A percentile compares a stretch with the other conserved stretches of the same genome.
Evolutionary conservation across 2,888 invertebrate genomes (phyloP).

Genomic region (Crematogaster levior): DNA sequence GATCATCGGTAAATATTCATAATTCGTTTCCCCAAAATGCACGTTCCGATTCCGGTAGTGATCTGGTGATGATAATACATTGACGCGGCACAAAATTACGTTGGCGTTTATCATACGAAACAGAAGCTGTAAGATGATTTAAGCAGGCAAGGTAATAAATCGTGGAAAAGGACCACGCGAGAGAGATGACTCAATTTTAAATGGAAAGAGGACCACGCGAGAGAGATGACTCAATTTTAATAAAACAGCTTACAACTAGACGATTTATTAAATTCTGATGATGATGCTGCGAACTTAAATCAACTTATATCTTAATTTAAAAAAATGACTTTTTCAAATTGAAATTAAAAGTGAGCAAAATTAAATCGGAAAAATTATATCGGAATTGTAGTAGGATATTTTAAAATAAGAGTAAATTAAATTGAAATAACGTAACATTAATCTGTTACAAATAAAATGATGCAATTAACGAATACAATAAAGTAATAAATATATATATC

Average conservation of each 20-base stretch:
- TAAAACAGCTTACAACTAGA: neutral
- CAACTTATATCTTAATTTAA: neutral
- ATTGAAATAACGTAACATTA: neutral
- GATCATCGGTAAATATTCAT: conserved; percentile 93
- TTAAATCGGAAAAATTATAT: neutral
- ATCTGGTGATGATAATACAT: neutral
- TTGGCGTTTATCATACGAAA: neutral
- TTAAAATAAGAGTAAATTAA: neutral
- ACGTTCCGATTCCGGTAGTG: neutral
- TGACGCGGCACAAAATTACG: neutral
- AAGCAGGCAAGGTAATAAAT: neutral
- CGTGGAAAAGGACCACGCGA: neutral
- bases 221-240: too few relatives aligned
- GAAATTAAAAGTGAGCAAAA: conserved; percentile 2
- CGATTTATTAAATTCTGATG: neutral
- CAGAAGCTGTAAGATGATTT: neutral
- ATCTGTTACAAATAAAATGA: too few relatives aligned
- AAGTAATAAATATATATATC: too few relatives aligned
- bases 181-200: too few relatives aligned
- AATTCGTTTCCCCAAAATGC: conserved; percentile 36
- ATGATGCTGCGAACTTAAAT: neutral
- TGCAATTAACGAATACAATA: too few relatives aligned
- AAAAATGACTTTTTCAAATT: neutral
- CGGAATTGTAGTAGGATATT: neutral
- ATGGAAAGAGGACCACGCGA: too few relatives aligned